Evolutionary conservation across 2,888 invertebrate species (phyloP).

Genomic region (Oscheius myriophilus): DNA sequence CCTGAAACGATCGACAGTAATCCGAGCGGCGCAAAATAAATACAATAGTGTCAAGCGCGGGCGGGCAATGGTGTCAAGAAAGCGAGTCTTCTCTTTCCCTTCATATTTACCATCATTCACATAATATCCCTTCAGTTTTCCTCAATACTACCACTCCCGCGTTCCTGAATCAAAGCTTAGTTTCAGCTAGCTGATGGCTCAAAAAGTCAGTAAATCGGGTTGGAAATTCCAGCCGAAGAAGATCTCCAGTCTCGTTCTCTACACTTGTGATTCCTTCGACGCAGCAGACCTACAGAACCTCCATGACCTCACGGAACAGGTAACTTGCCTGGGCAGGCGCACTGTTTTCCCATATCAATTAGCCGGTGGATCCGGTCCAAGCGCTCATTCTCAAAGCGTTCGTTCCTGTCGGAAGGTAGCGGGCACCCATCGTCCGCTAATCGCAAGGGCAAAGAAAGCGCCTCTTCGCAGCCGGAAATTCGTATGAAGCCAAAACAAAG

Average conservation of each 20-base stretch:
- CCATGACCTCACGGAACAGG: slow-evolving; percentile 48
- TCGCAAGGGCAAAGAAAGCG: slow-evolving; percentile 24
- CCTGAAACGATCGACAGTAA: slow-evolving; percentile 14
- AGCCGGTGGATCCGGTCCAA: slow-evolving; percentile 10
- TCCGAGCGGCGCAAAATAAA: slow-evolving; percentile 30
- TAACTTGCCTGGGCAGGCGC: slow-evolving; percentile 23
- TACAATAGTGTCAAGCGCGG: slow-evolving; percentile 33
- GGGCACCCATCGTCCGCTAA: slow-evolving; percentile 22
- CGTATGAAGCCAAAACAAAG: slow-evolving; percentile 18
- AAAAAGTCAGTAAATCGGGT: slow-evolving; percentile 51
- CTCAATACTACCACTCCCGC: too few species aligned
- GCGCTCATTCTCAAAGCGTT: slow-evolving; percentile 15
- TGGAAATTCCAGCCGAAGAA: slow-evolving; percentile 53
- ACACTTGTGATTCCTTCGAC: slow-evolving; percentile 37
- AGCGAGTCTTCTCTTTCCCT: slow-evolving; percentile 24
- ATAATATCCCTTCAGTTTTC: neutral
- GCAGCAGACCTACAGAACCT: slow-evolving; percentile 41
- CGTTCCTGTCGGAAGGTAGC: slow-evolving; percentile 28
- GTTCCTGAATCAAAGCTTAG: too few species aligned
- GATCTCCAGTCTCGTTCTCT: slow-evolving; percentile 42
- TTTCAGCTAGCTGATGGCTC: slow-evolving; percentile 35
- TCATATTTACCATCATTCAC: slow-evolving; percentile 29
- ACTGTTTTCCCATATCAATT: slow-evolving; percentile 13
- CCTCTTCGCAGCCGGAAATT: neutral
- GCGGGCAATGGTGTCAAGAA: slow-evolving; percentile 32